Conservation (phyloP, 2,113 vertebrate genomes). For the Acrocephalus arundinaceus region DNA sequence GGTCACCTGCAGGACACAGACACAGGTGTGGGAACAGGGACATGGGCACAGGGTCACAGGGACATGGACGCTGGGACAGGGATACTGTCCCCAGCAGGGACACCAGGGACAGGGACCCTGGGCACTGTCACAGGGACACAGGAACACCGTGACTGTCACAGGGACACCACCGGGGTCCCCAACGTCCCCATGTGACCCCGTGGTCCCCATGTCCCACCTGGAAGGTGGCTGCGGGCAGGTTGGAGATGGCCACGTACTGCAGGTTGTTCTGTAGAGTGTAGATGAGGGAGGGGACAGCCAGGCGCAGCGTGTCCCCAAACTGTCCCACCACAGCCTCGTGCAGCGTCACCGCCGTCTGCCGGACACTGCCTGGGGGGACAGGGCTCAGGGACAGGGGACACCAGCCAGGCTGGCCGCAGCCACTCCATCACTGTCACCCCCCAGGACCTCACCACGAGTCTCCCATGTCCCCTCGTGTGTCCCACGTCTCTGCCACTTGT, state of each 20-base stretch:
- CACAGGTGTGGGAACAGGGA: not conserved
- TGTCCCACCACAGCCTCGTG: not conserved
- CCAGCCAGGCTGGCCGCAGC: rapidly evolving
- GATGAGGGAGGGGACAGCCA: not conserved
- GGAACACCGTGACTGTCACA: too few species aligned
- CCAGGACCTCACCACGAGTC: too few species aligned
- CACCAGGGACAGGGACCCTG: too few species aligned
- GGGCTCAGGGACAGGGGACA: not conserved
- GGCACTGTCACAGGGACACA: not conserved
- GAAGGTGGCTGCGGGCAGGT: not conserved
- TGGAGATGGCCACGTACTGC: slow-evolving; percentile 18
- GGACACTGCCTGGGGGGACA: not conserved
- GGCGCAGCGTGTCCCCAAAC: not conserved
- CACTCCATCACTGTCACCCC: rapidly evolving
- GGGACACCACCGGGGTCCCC: not conserved
- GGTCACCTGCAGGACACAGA: not conserved
- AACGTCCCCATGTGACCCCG: not conserved
- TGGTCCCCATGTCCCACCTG: not conserved
- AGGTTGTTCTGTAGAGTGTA: slow-evolving; percentile 32
- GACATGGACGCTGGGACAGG: not conserved
- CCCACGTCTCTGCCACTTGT: not conserved
- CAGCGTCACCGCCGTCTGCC: not conserved
- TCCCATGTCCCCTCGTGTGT: not conserved
- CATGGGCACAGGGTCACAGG: not conserved
- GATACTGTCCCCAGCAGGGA: not conserved